A percentile compares a stretch with the other conserved stretches of the same genome.
phyloP scores from a whole-genome alignment of 1,140 invertebrate genomes.

The Brachionus paranguensis region DNA sequence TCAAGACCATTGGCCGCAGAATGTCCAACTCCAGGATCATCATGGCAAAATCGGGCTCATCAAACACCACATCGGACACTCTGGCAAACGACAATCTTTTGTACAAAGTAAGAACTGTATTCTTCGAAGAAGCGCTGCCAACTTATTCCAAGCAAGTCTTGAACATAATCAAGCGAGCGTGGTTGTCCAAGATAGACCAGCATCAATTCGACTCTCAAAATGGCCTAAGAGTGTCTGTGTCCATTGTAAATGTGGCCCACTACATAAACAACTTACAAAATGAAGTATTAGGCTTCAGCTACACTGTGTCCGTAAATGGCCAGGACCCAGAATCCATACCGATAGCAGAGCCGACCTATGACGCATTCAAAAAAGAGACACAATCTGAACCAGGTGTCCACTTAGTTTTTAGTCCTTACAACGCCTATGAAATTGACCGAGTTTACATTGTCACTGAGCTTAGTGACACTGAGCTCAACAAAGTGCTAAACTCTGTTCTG shows the following conservation, averaged over 20 bases:
- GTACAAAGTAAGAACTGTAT: slow-evolving; percentile 12
- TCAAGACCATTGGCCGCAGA: not conserved
- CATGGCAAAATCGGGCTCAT: not conserved
- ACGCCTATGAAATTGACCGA: slow-evolving; percentile 22
- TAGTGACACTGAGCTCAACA: not conserved
- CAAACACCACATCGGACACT: not conserved
- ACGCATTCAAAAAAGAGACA: not conserved
- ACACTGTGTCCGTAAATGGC: slow-evolving; percentile 35
- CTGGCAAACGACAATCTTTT: not conserved
- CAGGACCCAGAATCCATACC: slow-evolving; percentile 2
- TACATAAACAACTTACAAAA: not conserved
- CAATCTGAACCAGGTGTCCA: not conserved
- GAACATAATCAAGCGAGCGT: not conserved
- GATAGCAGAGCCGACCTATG: not conserved
- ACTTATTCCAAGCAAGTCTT: not conserved
- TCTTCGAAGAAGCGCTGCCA: slow-evolving; percentile 9
- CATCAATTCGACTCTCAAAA: slow-evolving; percentile 3
- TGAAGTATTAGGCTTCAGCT: slow-evolving; percentile 9
- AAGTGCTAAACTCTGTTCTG: not conserved
- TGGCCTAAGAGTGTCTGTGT: not conserved
- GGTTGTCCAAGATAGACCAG: not conserved
- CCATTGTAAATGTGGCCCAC: not conserved
- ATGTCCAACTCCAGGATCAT: not conserved
- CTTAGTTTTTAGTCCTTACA: slow-evolving; percentile 3
- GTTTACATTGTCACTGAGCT: not conserved